Evolutionary conservation across 2,888 invertebrate species (phyloP), one percentile per base, ranked within the genome.

Genomic region (Epirrita christyi): DNA sequence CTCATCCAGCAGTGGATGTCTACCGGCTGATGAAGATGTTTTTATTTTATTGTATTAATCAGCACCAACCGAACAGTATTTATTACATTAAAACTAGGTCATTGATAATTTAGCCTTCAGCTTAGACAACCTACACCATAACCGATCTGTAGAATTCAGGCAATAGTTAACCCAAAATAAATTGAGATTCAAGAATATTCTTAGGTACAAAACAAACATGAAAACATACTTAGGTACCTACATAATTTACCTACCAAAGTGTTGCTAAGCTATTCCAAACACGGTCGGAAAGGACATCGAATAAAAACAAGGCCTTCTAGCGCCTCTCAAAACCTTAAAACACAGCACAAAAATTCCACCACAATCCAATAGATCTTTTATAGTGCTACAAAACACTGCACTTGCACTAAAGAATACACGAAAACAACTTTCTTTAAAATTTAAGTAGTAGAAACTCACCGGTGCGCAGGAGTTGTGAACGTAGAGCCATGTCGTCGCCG

Each of bases 391-490:
- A 10, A 14, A 43, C 47, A 48, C 27, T 28, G 11, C 34, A 43
- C 29, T 37, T 10, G 36, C 28, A 43, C 49, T 34, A 8, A 34
- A 34, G 9, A 5, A 48, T 37, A 9, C 28, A 29, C 29, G 14
- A 28, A 36, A 43, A 15, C 10, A n/a, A 37, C 28, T 46, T 54
- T 43, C 37, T 11, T 14, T 45, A 15, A 32, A 45, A 48, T 34
- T 34, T 51, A 40, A 7, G 14, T 14, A 40, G 49, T 49, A 43
- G 60, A 69, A 66, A 72, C 74, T 79, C 77, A 91, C 91, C 84
- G 74, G 76, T 83, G 85, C 90, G 88, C 82, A 90, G 84, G 83
- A 90, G 88, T 83, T 80, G 82, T 61, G 88, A 78, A 70, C 88
- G 85, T 65, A 86, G 76, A 70, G 90, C 87, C 91, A 91, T 91